These are phyloP conservation scores for Nerophis lumbriciformis DNA, from an alignment of 2,113 vertebrate species.

Conservation along the genomic window DNA sequence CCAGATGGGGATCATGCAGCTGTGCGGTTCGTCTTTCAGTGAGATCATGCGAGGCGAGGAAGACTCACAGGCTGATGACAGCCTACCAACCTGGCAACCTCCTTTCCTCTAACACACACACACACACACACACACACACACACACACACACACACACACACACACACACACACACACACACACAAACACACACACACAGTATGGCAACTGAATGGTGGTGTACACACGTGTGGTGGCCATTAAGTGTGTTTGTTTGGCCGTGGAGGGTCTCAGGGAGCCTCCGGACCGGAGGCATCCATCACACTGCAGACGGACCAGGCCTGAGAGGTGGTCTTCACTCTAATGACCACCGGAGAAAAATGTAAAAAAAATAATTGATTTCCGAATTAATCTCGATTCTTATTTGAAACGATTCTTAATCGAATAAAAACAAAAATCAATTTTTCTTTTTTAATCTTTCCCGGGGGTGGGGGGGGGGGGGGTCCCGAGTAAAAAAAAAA, in stretches of 20 bases:
- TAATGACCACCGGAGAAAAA: slow-evolving; percentile 56
- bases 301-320: slow-evolving; percentile 51
- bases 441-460: no score
- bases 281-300: slow-evolving; percentile 56
- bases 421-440: no score
- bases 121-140: slow-evolving; percentile 7
- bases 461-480: no score
- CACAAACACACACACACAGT: slow-evolving; percentile 17
- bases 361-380: no score
- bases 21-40: slow-evolving; percentile 53
- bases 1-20: slow-evolving; percentile 57
- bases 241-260: slow-evolving; percentile 61
- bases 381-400: no score
- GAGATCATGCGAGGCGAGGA: slow-evolving; percentile 50
- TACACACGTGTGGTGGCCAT: slow-evolving; percentile 12
- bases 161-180: slow-evolving; percentile 1
- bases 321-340: slow-evolving; percentile 27
- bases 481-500: no score
- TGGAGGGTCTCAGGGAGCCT: slow-evolving; percentile 56
- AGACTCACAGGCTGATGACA: slow-evolving; percentile 34
- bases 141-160: slow-evolving; percentile 9
- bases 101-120: slow-evolving; percentile 19
- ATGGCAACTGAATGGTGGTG: slow-evolving; percentile 27
- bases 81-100: slow-evolving; percentile 36
- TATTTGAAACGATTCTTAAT: no score